Evolutionary conservation across 2,113 vertebrate genomes (phyloP), one percentile per base, ranked within the genome.

Genomic region (Hypomesus transpacificus): DNA sequence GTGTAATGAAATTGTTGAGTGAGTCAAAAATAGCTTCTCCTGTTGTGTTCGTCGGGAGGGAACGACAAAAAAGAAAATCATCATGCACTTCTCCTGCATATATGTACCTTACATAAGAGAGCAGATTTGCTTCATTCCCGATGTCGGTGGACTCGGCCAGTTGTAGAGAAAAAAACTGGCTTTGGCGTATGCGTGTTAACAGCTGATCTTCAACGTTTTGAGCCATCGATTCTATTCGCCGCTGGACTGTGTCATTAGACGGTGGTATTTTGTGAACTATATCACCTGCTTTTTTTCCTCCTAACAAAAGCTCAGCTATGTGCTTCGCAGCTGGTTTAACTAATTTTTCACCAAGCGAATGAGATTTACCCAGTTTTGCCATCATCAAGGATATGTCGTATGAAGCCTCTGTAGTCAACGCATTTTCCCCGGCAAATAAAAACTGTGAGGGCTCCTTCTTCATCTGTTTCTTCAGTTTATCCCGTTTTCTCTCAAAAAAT

Each of bases 131-230:
- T 63, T 84, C 80, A 74, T 81, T 81, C 65, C 77, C 80, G 75
- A 86, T 76, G 78, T 85, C 84, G 57, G 83, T 82, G 59, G 84
- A 81, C 71, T 84, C 70, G 69, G 84, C 86, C 67, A 86, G 68
- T 5, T 85, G 82, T 20, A 82, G 70, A 46, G 79, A 83, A 79
- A 81, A 87, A 22, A 72, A 81, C 68, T 84, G 76, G 75, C 80
- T 87, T 50, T 78, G 67, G 71, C 80, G 83, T 70, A 89, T 65
- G 75, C 80, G 78, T 70, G 76, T 76, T 56, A 88, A 78, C 74
- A 89, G 82, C 39, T 87, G 80, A 72, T 83, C 75, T 78, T 85
- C 75, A 82, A 61, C 82, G 39, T 73, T 76, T 74, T 74, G 8
- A 46, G 69, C 70, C 57, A 73, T 24, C 13, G 20, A 6, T 63